Conservation (phyloP, 2,888 invertebrate species). For the Andrena hattorfiana region DNA sequence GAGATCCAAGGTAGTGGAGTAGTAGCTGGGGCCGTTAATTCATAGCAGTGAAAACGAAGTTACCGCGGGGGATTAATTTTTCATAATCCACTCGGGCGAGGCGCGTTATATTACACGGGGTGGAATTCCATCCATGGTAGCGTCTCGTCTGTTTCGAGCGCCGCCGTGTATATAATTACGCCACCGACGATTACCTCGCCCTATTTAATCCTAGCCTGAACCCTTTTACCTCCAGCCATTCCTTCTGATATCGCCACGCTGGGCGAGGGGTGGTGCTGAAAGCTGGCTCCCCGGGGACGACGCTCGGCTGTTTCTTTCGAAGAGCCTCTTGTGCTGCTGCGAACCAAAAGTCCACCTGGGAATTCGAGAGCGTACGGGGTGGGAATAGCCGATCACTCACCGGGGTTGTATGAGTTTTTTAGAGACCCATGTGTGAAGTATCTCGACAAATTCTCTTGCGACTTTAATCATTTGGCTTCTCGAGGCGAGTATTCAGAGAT, state of each 20-base stretch:
- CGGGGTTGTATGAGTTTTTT: neutral
- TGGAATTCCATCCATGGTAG: constrained; percentile 4
- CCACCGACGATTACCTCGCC: constrained; percentile 61
- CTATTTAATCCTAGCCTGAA: constrained; percentile 68
- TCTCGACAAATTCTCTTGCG: neutral
- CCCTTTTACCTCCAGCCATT: constrained; percentile 52
- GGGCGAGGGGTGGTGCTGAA: constrained; percentile 13
- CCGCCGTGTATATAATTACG: constrained; percentile 64
- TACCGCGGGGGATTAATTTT: constrained; percentile 24
- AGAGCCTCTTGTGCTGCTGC: neutral
- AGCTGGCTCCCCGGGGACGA: constrained; percentile 4
- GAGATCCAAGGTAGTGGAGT: neutral
- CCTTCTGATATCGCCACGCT: constrained; percentile 51
- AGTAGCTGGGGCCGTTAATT: neutral
- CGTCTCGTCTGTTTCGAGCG: constrained; percentile 23
- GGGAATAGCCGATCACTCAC: neutral
- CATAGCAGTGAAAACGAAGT: neutral
- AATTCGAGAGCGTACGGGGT: neutral
- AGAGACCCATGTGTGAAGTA: neutral
- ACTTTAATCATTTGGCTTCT: neutral
- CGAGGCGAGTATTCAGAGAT: too few relatives aligned
- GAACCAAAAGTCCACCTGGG: neutral
- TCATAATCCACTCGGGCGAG: constrained; percentile 27
- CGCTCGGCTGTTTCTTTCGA: constrained; percentile 10
- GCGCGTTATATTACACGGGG: constrained; percentile 24